phyloP scores from a whole-genome alignment of 2,888 invertebrate genomes.

The Halictus quadricinctus region DNA sequence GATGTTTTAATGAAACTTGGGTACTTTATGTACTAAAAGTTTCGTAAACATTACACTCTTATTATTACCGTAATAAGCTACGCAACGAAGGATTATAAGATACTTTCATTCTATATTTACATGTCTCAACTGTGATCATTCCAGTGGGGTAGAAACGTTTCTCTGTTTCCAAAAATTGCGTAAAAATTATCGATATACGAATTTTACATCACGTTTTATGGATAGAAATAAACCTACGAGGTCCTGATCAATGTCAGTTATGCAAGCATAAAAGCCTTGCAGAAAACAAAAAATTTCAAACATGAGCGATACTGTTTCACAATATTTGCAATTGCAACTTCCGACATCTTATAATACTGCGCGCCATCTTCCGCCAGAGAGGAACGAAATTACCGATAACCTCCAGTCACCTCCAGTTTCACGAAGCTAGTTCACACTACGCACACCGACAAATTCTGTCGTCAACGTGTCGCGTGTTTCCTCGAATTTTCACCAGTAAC shows the following conservation, averaged over 20 bases:
- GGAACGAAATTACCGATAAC: slow-evolving; percentile 28
- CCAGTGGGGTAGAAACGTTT: background rate
- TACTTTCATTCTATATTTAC: background rate
- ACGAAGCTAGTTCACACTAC: background rate
- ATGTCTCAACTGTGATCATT: background rate
- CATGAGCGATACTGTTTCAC: background rate
- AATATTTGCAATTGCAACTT: background rate
- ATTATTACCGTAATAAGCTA: background rate
- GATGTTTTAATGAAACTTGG: background rate
- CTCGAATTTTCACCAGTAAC: slow-evolving; percentile 50
- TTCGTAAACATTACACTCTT: background rate
- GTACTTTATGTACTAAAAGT: background rate
- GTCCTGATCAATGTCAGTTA: background rate
- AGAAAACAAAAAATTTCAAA: background rate
- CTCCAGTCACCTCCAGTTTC: slow-evolving; percentile 48
- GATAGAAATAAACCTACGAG: background rate
- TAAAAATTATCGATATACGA: background rate
- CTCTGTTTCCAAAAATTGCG: background rate
- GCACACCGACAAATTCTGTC: background rate
- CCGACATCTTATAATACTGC: background rate
- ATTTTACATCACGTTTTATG: background rate
- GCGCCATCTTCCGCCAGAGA: slow-evolving; percentile 37
- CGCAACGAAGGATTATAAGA: background rate
- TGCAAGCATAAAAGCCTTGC: background rate
- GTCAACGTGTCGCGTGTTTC: background rate